Percentiles rank a stretch among this genome's conserved stretches.
These are phyloP conservation scores for Balaenoptera acutorostrata DNA, from an alignment of 2,113 vertebrate species.

Conservation along the genomic window DNA sequence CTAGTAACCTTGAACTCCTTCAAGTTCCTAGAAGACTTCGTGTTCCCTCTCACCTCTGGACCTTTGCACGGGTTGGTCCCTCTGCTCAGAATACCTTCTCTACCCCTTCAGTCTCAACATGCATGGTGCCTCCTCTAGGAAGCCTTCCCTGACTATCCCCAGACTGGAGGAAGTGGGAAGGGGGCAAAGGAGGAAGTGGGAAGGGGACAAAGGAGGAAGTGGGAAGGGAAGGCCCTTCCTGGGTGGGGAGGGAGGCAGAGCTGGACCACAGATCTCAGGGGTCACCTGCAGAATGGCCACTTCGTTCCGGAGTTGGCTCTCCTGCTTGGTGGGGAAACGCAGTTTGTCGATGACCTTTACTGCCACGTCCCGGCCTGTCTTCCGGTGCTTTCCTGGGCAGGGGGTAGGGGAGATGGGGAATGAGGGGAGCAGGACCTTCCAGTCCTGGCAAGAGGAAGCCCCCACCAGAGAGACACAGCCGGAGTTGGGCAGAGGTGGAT, in stretches of 20 bases:
- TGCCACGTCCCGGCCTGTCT: constrained; percentile 82
- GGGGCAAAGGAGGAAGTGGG: neutral
- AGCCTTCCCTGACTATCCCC: neutral
- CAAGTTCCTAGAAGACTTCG: neutral
- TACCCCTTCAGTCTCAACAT: neutral
- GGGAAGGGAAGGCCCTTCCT: neutral
- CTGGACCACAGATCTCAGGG: neutral
- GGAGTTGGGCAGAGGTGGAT: neutral
- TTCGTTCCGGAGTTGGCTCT: constrained; percentile 87
- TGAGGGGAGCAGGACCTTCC: neutral
- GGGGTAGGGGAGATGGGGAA: fast-evolving
- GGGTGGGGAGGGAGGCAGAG: neutral
- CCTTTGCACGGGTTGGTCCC: neutral
- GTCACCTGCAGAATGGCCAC: constrained; percentile 87
- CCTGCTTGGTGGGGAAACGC: constrained; percentile 85
- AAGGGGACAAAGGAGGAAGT: neutral
- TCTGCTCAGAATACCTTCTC: neutral
- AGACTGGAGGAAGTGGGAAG: neutral
- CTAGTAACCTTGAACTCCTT: neutral
- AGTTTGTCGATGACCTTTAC: constrained; percentile 90
- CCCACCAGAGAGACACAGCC: neutral
- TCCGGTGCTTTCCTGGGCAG: constrained; percentile 83
- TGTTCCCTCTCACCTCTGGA: neutral
- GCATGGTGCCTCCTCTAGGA: neutral
- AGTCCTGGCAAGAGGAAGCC: neutral